Evolutionary conservation across 2,797 vertebrate species (phyloP), one percentile per base, ranked within the genome.

Genomic region (Anabas testudineus): DNA sequence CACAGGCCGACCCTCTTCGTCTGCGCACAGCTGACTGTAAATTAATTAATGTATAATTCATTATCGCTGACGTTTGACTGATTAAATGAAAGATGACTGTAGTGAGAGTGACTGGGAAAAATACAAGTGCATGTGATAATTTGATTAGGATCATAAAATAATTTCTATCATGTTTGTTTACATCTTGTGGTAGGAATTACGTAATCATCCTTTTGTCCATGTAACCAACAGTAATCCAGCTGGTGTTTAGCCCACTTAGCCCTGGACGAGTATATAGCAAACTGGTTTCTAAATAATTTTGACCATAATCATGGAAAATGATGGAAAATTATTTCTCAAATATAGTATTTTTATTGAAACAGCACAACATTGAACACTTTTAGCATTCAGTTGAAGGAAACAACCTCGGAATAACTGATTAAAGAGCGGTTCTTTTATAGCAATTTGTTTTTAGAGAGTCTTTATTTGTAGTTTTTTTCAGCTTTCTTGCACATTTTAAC

Each of bases 11-110:
- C 41, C 34, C 55, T 61, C 64, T 55, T 39, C 1, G 7, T 59
- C 57, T 73, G 55, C 59, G 63, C 26, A 7, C 69, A 64, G 57
- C 64, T 67, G 78, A 76, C 75, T 76, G 47, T 55, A 62, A 53
- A 52, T 28, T 67, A 61, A 55, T 68, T 67, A 21, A 59, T 47
- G 53, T 18, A 18, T 51, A 22, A 67, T 52, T 26, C 37, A 34
- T 49, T 34, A 37, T 28, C 42, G 55, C 34, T 10, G 39, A 43
- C 45, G 34, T 70, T 53, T 58, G 43, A 52, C 37, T 53, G 32
- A 49, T n/a, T 41, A 58, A 53, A 41, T 67, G 37, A 47, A 53
- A 22, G 58, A 28, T 37, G 47, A 57, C 52, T 37, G 47, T 58
- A 34, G 24, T 15, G 61, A 62, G 32, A 47, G 18, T 22, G 42